These are phyloP conservation scores for Isaurus tuberculatus DNA, from an alignment of 92 coral and sea anemone species.

Conservation along the genomic window DNA sequence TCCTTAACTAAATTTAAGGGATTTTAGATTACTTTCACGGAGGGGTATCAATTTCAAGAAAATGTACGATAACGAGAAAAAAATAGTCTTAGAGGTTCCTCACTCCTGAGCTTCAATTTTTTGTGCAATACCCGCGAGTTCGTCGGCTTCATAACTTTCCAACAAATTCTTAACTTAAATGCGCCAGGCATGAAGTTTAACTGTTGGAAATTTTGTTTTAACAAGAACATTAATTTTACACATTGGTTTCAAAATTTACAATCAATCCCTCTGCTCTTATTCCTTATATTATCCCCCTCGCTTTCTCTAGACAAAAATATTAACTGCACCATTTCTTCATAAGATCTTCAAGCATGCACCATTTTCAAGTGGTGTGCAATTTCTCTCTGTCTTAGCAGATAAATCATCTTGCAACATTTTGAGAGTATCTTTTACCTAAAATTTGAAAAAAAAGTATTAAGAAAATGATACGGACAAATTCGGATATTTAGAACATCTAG, in stretches of 20 bases:
- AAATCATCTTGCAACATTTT: slow-evolving; percentile 85
- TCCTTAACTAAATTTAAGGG: not conserved
- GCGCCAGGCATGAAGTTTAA: not conserved
- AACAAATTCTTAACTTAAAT: not conserved
- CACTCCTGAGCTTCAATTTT: not conserved
- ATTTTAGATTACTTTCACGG: not conserved
- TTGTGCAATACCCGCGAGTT: not conserved
- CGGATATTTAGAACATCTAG: not conserved
- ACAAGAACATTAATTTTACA: not conserved
- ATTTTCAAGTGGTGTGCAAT: slow-evolving; percentile 72
- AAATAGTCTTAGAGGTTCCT: not conserved
- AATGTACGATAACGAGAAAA: not conserved
- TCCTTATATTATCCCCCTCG: not conserved
- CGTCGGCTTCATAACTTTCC: not conserved
- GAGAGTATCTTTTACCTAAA: slow-evolving; percentile 78
- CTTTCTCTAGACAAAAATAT: not conserved
- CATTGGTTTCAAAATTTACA: not conserved
- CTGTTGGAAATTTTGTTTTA: not conserved
- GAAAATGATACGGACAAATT: not conserved
- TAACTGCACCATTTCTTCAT: not conserved
- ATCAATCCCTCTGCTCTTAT: not conserved
- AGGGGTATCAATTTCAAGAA: not conserved
- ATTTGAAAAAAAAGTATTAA: not conserved
- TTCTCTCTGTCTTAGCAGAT: slow-evolving; percentile 58
- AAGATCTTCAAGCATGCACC: slow-evolving; percentile 53